Base-by-base conservation (phyloP, 2,797 vertebrate genomes). In the Sebastes vulpes region DNA sequence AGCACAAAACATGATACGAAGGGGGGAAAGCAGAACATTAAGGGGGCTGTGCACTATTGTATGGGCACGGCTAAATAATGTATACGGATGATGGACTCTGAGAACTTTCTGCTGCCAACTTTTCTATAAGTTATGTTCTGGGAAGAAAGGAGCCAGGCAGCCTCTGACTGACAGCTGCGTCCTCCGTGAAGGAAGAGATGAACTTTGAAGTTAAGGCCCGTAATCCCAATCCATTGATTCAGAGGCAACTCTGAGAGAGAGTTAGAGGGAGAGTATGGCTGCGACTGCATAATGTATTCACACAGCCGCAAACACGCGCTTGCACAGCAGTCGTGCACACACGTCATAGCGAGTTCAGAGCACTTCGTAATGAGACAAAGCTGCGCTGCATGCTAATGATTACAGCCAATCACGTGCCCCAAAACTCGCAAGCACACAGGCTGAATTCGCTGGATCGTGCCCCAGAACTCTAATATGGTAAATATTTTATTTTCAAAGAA, bases 171-270 rank as follows among this genome's bases (percentile, higher is more conserved):
- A 93, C 90, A 90, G 92, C 81, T 77, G 82, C 11, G 48, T 82
- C 69, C 68, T 89, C 81, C 77, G 83, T 72, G 82, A 89, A 92
- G 80, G 86, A 78, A 86, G 64, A 84, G 75, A 90, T 84, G 77
- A 92, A 88, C 93, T 94, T 94, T 94, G 89, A 95, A 94, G 92
- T 91, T 92, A 91, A 94, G 83, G 83, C 91, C 56, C 23, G 73
- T 93, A 95, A 95, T 94, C 93, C 90, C 46, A 75, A 58, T 63
- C 79, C 82, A 95, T 94, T 91, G 94, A 94, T 94, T 89, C 76
- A 81, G 74, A 85, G 77, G 79, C 75, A 67, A 67, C 78, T 83
- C 21, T 28, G 31, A 20, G 71, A 56, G 65, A 71, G 58, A 25
- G 35, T 6, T 60, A 65, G 65, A 48, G 53, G 58, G 75, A 60